Conservation (phyloP, 2,888 invertebrate species). For the Hirtodrosophila confusa region DNA sequence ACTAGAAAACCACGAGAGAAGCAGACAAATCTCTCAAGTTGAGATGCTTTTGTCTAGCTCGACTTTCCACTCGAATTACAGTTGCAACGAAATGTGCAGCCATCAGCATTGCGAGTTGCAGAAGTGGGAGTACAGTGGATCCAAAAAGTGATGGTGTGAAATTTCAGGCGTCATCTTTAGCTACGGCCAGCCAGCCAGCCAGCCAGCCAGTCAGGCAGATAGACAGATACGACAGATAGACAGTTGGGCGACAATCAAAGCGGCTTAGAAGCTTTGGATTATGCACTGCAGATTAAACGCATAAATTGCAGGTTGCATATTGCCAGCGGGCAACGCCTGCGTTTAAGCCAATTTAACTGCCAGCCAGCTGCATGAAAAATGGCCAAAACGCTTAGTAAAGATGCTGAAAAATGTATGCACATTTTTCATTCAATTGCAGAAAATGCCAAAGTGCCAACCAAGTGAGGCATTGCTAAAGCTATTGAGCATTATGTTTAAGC, state of each 20-base stretch:
- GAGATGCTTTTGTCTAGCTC: conserved; percentile 20
- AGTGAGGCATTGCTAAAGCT: conserved; percentile 12
- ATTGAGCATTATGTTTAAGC: conserved; percentile 42
- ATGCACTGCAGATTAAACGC: conserved; percentile 29
- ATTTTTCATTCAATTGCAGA: conserved; percentile 53
- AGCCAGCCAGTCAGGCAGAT: conserved; percentile 13
- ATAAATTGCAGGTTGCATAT: conserved; percentile 36
- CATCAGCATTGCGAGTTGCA: background rate
- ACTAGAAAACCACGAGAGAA: conserved; percentile 28
- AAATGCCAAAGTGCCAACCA: conserved; percentile 66
- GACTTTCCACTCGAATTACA: conserved; percentile 54
- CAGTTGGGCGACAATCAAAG: conserved; percentile 37
- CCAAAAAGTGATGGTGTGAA: conserved; percentile 25
- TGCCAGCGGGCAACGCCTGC: conserved; percentile 28
- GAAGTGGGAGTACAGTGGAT: conserved; percentile 3
- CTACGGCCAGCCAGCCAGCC: conserved; percentile 1
- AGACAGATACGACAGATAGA: conserved; percentile 7
- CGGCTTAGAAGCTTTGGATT: conserved; percentile 42
- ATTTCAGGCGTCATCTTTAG: conserved; percentile 24
- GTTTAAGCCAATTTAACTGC: conserved; percentile 38
- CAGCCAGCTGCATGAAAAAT: conserved; percentile 30
- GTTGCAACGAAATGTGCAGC: conserved; percentile 34
- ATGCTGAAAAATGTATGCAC: conserved; percentile 25
- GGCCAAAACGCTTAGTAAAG: conserved; percentile 28
- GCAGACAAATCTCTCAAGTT: conserved; percentile 22